phyloP scores from a whole-genome alignment of 1,140 invertebrate species.

The Gerris buenoi region DNA sequence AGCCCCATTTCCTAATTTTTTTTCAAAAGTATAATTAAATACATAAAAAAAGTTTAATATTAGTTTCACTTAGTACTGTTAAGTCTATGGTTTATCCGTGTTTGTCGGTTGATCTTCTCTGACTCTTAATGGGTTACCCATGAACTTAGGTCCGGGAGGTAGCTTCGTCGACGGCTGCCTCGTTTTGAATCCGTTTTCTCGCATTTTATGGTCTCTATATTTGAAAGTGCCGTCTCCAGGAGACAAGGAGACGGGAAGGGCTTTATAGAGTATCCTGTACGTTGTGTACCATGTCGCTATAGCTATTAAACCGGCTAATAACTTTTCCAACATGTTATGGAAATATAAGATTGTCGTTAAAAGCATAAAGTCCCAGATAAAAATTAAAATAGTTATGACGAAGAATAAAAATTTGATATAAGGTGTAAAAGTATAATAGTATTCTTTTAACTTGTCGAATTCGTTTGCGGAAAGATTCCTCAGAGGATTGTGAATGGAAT shows the following conservation, averaged over 20 bases:
- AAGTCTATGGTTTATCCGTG: too few relatives aligned
- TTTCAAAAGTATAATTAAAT: too few relatives aligned
- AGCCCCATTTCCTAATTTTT: too few relatives aligned
- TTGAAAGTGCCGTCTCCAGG: conserved; percentile 10
- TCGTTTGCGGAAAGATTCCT: conserved; percentile 46
- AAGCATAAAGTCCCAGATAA: conserved; percentile 84
- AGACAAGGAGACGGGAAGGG: neutral
- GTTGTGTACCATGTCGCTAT: conserved; percentile 7
- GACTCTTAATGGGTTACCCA: conserved; percentile 7
- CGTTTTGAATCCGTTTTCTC: neutral
- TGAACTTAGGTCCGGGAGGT: conserved; percentile 7
- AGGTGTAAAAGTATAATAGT: conserved; percentile 61
- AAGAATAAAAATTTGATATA: conserved; percentile 67
- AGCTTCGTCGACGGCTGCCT: neutral
- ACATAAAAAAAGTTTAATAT: too few relatives aligned
- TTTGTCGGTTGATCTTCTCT: neutral
- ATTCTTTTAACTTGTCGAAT: conserved; percentile 48
- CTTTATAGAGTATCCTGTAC: conserved; percentile 4
- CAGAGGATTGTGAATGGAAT: conserved; percentile 25
- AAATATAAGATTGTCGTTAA: conserved; percentile 39
- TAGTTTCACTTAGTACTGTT: too few relatives aligned
- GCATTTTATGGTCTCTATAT: conserved; percentile 1
- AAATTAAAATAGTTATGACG: conserved; percentile 55
- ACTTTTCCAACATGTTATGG: conserved; percentile 89
- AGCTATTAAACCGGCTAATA: conserved; percentile 60